Percentiles rank a stretch among this genome's conserved stretches.
Evolutionary conservation across 2,113 vertebrate genomes (phyloP).

Genomic region (Pristiophorus japonicus): DNA sequence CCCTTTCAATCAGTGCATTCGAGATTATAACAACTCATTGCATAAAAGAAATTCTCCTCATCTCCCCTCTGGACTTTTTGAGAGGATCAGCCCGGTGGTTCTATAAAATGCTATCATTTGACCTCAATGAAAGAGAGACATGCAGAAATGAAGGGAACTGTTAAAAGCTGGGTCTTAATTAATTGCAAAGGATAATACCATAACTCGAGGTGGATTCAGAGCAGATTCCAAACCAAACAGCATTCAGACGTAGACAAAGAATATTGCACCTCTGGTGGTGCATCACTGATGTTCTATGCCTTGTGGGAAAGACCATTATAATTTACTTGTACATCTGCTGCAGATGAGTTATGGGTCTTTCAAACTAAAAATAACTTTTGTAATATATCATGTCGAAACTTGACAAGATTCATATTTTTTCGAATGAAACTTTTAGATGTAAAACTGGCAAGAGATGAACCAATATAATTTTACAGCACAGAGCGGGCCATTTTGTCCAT

Average conservation of each 20-base stretch:
- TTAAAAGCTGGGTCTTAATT: background rate
- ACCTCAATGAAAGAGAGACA: background rate
- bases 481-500: background rate
- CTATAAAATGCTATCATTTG: background rate
- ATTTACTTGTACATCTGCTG: background rate
- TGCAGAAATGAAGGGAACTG: background rate
- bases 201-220: background rate
- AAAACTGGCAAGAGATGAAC: background rate
- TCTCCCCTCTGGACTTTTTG: background rate
- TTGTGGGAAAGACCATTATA: slow-evolving; percentile 3
- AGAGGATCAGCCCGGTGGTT: background rate
- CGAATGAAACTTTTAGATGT: background rate
- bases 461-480: background rate
- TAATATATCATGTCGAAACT: background rate
- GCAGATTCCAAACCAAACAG: background rate
- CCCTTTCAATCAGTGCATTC: background rate
- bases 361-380: background rate
- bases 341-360: background rate
- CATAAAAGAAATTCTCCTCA: background rate
- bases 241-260: background rate
- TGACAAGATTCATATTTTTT: background rate
- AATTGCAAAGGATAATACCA: background rate
- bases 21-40: background rate
- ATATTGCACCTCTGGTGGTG: background rate
- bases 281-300: background rate